Percentiles rank a stretch among this genome's conserved stretches.
Conservation (phyloP, 2,888 invertebrate species). For the Microctonus aethiopoides region DNA sequence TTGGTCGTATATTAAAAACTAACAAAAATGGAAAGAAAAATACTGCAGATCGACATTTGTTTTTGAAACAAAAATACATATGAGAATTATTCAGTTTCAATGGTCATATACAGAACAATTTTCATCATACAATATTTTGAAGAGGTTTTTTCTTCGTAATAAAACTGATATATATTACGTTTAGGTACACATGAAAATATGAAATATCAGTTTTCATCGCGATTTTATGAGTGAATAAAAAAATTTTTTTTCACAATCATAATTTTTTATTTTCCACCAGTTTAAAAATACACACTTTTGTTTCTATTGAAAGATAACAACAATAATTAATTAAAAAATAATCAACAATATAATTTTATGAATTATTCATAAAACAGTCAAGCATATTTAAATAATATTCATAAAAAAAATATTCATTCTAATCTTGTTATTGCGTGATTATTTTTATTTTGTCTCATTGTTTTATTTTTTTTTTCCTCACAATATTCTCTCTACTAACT, state of each 20-base stretch:
- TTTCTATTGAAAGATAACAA: not conserved
- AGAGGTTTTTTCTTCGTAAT: not conserved
- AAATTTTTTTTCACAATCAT: too few species aligned
- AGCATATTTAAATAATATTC: not conserved
- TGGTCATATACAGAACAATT: not conserved
- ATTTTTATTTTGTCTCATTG: slow-evolving; percentile 37
- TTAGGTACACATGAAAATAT: too few species aligned
- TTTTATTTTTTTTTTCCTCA: too few species aligned
- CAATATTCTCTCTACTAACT: slow-evolving; percentile 1
- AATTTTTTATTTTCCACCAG: not conserved
- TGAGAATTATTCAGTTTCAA: not conserved
- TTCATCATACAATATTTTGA: not conserved
- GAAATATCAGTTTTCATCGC: too few species aligned
- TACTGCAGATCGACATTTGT: too few species aligned
- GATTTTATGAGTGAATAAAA: too few species aligned
- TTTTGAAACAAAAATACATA: too few species aligned
- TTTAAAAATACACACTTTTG: not conserved
- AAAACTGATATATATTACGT: not conserved
- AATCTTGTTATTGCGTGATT: slow-evolving; percentile 23
- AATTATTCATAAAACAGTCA: not conserved
- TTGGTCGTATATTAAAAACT: too few species aligned
- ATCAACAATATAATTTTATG: not conserved
- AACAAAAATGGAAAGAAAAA: too few species aligned
- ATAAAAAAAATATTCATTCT: not conserved
- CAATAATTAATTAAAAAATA: not conserved